Evolutionary conservation across 2,888 invertebrate genomes (phyloP).

Genomic region (Polydrusus cervinus): DNA sequence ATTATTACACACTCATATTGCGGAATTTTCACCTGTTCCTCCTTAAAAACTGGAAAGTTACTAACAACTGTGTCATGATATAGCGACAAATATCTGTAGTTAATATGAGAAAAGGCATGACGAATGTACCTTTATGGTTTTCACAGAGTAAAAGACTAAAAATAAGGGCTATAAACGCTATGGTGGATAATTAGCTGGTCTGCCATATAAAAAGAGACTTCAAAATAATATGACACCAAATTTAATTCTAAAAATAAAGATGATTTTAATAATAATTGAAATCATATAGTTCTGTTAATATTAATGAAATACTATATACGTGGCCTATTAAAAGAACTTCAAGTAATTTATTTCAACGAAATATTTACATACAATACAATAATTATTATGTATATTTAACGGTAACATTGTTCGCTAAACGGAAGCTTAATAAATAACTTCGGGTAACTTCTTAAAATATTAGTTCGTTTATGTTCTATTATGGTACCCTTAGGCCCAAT

Average conservation of each 20-base stretch:
- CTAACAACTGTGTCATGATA: too few species aligned
- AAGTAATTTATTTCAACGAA: slow-evolving; percentile 45
- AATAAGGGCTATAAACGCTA: too few species aligned
- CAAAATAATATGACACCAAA: neutral
- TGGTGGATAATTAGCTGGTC: neutral
- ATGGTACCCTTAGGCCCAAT: too few species aligned
- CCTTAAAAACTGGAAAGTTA: too few species aligned
- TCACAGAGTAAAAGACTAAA: too few species aligned
- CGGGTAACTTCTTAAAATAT: slow-evolving; percentile 28
- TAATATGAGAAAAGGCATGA: too few species aligned
- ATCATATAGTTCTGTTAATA: slow-evolving; percentile 8
- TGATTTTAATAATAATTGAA: slow-evolving; percentile 10
- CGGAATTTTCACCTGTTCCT: too few species aligned
- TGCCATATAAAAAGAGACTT: neutral
- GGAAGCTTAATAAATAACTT: slow-evolving; percentile 48
- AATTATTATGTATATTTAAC: slow-evolving; percentile 42
- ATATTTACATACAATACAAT: slow-evolving; percentile 50
- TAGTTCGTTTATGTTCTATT: neutral
- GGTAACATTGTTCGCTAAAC: slow-evolving; percentile 45
- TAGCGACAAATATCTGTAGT: too few species aligned
- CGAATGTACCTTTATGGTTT: too few species aligned
- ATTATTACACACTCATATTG: too few species aligned
- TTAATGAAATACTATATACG: slow-evolving; percentile 14
- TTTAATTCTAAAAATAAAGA: slow-evolving; percentile 8
- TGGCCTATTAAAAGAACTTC: slow-evolving; percentile 5